These are phyloP conservation scores for Eumaeus atala DNA, from an alignment of 1,140 invertebrate species.

Conservation along the genomic window DNA sequence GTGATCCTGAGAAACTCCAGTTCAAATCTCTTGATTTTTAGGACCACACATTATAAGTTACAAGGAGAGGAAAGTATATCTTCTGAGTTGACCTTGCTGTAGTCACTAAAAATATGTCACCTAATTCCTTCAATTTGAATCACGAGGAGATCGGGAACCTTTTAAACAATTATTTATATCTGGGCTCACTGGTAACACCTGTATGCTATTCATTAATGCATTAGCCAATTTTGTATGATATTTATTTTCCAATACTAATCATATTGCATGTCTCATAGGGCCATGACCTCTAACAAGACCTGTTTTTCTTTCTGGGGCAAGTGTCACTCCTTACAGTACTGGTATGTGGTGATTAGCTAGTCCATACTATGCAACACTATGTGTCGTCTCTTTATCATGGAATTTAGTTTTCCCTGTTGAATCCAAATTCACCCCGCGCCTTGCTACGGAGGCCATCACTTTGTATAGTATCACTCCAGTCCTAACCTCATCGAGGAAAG, in stretches of 20 bases:
- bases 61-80: conserved; percentile 8
- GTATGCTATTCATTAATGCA: conserved; percentile 1
- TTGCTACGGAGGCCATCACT: conserved; percentile 18
- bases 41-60: not conserved
- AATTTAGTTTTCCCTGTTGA: not conserved
- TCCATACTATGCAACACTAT: conserved; percentile 25
- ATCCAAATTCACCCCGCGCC: conserved; percentile 12
- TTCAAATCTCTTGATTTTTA: not conserved
- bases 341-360: conserved; percentile 26
- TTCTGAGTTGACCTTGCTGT: conserved; percentile 11
- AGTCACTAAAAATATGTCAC: conserved; percentile 9
- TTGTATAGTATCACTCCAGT: conserved; percentile 21
- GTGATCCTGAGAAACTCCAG: conserved; percentile 5
- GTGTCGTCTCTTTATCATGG: conserved; percentile 5
- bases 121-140: conserved; percentile 12
- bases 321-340: conserved; percentile 23
- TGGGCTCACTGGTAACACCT: not conserved
- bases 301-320: conserved; percentile 23
- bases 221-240: conserved; percentile 8
- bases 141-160: not conserved
- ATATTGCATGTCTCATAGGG: conserved; percentile 18
- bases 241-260: conserved; percentile 26
- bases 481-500: conserved; percentile 22
- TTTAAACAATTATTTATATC: conserved; percentile 8
- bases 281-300: conserved; percentile 21